Conservation (phyloP, 2,797 vertebrate genomes). For the Falco biarmicus region DNA sequence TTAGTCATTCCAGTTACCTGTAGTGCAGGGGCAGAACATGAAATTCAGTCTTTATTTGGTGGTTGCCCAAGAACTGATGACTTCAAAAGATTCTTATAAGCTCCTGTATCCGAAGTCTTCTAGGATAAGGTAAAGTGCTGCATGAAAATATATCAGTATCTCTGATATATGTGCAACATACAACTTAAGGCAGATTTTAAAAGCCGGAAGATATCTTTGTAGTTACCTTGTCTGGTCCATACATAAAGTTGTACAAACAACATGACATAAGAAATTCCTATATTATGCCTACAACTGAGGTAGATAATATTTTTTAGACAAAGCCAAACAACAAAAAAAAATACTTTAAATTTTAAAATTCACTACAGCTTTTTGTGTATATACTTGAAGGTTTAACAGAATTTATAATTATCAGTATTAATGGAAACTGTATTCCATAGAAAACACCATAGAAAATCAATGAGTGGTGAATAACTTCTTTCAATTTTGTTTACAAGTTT, state of each 20-base stretch:
- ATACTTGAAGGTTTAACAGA: not conserved
- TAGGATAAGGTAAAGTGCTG: not conserved
- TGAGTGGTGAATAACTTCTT: not conserved
- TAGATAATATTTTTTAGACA: not conserved
- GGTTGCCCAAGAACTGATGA: not conserved
- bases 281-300: not conserved
- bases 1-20: not conserved
- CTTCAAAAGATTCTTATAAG: not conserved
- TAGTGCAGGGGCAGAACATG: not conserved
- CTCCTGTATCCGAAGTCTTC: not conserved
- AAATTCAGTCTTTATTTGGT: not conserved
- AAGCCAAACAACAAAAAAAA: not conserved
- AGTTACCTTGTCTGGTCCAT: not conserved
- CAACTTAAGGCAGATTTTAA: not conserved
- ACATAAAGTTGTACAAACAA: not conserved
- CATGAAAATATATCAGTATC: not conserved
- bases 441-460: rapidly evolving
- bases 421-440: not conserved
- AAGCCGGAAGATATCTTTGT: not conserved
- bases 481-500: not conserved
- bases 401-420: not conserved
- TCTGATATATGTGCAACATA: not conserved
- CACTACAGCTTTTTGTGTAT: not conserved
- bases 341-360: not conserved
- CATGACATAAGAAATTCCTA: not conserved